Conservation (phyloP, 2,888 invertebrate species). For the Sarcophaga caerulescens region DNA sequence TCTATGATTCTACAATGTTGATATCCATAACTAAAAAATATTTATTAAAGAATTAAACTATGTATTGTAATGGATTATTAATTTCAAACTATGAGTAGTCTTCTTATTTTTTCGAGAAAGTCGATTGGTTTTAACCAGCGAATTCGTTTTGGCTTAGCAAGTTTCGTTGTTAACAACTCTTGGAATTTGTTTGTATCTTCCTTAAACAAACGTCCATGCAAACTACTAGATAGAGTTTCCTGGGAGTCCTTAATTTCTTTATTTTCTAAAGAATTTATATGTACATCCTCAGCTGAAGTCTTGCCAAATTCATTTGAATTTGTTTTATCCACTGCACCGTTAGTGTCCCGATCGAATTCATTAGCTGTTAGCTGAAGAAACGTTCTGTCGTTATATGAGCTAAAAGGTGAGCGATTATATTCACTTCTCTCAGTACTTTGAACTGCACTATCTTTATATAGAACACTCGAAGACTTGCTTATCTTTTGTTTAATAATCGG, state of each 20-base stretch:
- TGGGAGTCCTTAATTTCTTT: neutral
- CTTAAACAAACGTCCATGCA: neutral
- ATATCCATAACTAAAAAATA: too few relatives aligned
- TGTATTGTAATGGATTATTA: too few relatives aligned
- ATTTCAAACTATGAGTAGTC: conserved; percentile 34
- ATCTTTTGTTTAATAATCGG: conserved; percentile 62
- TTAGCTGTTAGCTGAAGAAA: too few relatives aligned
- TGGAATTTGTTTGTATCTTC: neutral
- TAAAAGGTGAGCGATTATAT: too few relatives aligned
- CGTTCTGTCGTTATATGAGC: too few relatives aligned
- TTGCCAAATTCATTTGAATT: neutral
- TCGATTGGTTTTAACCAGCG: conserved; percentile 69
- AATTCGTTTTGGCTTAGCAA: conserved; percentile 14
- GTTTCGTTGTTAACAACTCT: too few relatives aligned
- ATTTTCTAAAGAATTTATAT: neutral
- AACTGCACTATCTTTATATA: neutral
- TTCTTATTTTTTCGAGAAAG: conserved; percentile 65
- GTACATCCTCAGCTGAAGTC: neutral
- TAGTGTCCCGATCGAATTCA: too few relatives aligned
- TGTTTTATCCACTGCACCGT: neutral
- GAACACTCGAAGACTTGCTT: neutral
- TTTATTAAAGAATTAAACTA: too few relatives aligned
- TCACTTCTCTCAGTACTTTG: too few relatives aligned
- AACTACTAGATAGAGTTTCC: neutral
- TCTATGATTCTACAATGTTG: too few relatives aligned